Conservation (phyloP, 2,888 invertebrate genomes). For the Dexiosoma caninum region DNA sequence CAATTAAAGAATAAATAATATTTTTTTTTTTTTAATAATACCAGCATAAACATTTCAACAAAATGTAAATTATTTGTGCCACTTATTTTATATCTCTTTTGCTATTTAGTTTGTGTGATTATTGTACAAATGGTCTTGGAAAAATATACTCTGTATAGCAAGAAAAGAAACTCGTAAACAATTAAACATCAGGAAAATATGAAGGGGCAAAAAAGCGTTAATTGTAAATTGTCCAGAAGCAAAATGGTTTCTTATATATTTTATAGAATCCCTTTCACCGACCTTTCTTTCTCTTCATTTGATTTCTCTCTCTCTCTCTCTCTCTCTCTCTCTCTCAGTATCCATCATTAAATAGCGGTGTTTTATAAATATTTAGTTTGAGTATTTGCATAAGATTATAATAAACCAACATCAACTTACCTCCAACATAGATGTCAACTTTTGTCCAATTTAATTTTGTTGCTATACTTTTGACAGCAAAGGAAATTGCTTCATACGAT, state of each 20-base stretch:
- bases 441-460: slow-evolving; percentile 78
- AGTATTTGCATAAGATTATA: background rate
- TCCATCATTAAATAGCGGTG: too few species aligned
- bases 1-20: background rate
- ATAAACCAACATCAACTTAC: slow-evolving; percentile 70
- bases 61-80: slow-evolving; percentile 43
- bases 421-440: slow-evolving; percentile 77
- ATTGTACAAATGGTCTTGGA: background rate
- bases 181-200: too few species aligned
- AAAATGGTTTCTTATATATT: background rate
- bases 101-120: background rate
- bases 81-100: background rate
- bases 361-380: background rate
- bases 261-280: too few species aligned
- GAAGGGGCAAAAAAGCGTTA: too few species aligned
- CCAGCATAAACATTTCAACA: slow-evolving; percentile 27
- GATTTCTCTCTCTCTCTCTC: background rate
- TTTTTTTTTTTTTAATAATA: background rate
- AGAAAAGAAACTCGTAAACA: background rate
- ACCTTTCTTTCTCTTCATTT: too few species aligned
- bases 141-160: background rate
- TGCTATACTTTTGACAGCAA: slow-evolving; percentile 77
- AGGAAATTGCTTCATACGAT: slow-evolving; percentile 77
- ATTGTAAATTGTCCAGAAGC: background rate
- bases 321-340: background rate